A percentile compares a stretch with the other conserved stretches of the same genome.
Conservation (phyloP, 2,113 vertebrate genomes). For the Lepisosteus osseus region DNA sequence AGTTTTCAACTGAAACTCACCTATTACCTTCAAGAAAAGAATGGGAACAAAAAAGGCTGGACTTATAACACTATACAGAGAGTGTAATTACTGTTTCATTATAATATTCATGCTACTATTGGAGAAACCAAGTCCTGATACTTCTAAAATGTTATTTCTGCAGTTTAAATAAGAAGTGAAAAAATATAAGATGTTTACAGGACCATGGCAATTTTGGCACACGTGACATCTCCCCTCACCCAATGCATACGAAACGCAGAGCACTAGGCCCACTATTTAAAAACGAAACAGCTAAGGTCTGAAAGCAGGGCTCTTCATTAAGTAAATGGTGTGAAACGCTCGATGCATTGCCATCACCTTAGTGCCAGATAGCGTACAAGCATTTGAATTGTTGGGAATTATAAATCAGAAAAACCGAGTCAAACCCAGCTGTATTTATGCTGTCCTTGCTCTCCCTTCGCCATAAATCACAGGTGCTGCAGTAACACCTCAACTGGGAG, state of each 20-base stretch:
- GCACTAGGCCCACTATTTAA: not conserved
- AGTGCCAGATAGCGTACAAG: not conserved
- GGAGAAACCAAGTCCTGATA: too few species aligned
- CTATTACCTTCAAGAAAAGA: too few species aligned
- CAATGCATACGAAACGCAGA: not conserved
- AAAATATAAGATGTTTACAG: too few species aligned
- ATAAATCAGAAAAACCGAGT: not conserved
- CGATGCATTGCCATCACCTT: not conserved
- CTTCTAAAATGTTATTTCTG: too few species aligned
- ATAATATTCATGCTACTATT: too few species aligned
- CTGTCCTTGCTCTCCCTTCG: not conserved
- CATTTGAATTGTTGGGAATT: not conserved
- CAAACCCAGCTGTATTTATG: not conserved
- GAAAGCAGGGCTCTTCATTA: not conserved
- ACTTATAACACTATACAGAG: too few species aligned
- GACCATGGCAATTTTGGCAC: not conserved
- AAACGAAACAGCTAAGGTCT: not conserved
- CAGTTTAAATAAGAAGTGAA: too few species aligned
- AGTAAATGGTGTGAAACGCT: not conserved
- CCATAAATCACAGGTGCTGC: slow-evolving; percentile 17
- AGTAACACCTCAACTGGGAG: slow-evolving; percentile 2
- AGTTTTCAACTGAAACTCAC: too few species aligned
- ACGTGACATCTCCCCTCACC: not conserved
- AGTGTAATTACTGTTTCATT: too few species aligned
- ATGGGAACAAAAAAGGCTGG: too few species aligned